Conservation (phyloP, 2,797 vertebrate genomes). For the Enteromius radiatus region DNA sequence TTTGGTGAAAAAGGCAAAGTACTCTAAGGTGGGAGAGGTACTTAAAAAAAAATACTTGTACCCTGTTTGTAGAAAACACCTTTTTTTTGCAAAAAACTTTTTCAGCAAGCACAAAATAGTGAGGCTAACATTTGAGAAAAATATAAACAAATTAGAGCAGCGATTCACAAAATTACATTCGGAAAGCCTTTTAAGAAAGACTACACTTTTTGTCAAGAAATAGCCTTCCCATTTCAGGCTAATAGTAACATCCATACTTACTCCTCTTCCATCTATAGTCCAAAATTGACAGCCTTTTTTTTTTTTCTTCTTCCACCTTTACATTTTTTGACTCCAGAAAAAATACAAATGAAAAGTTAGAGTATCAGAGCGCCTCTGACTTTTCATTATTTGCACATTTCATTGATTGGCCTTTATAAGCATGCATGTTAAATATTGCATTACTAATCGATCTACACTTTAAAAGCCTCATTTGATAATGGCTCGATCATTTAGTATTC, state of each 20-base stretch:
- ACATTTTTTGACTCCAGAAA: neutral
- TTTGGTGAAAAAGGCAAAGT: neutral
- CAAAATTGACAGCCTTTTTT: neutral
- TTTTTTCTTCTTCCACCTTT: neutral
- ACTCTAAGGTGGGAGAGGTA: neutral
- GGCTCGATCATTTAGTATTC: neutral
- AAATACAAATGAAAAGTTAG: constrained; percentile 6
- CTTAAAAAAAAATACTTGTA: neutral
- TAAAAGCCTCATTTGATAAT: constrained; percentile 15
- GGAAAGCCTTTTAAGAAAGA: neutral
- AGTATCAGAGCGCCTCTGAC: neutral
- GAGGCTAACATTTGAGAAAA: neutral
- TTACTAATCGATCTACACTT: neutral
- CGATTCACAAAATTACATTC: constrained; percentile 8
- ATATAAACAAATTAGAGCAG: neutral
- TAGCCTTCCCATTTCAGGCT: neutral
- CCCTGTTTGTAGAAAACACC: neutral
- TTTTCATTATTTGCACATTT: neutral
- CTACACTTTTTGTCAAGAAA: neutral
- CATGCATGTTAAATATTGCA: constrained; percentile 21
- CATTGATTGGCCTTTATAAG: constrained; percentile 4
- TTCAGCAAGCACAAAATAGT: constrained; percentile 1
- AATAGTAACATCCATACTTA: neutral
- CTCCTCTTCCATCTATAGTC: neutral
- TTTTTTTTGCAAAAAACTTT: neutral